Conservation (phyloP, 2,797 vertebrate species). For the Smutsia gigantea region DNA sequence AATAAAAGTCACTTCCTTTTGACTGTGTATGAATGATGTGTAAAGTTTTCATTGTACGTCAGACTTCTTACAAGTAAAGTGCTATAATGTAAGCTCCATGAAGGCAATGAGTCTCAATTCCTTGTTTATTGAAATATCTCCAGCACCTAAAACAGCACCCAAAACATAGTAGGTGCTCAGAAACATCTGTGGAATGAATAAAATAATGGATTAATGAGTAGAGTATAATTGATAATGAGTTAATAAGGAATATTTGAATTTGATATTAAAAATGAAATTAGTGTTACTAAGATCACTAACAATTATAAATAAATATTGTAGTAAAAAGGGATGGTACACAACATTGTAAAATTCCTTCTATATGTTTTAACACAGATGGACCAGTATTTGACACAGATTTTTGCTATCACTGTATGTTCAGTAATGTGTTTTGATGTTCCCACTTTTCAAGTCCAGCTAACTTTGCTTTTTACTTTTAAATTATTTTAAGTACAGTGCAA, state of each 20-base stretch:
- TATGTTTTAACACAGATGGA: neutral
- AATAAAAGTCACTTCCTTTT: neutral
- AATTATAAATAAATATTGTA: neutral
- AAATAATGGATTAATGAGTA: neutral
- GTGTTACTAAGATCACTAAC: neutral
- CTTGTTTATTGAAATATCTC: neutral
- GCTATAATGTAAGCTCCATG: neutral
- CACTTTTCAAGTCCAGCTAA: neutral
- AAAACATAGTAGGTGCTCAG: neutral
- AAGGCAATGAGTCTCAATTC: neutral
- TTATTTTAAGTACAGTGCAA: neutral
- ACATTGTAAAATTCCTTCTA: neutral
- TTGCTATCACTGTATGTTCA: neutral
- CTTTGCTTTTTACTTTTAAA: neutral
- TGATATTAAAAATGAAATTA: neutral
- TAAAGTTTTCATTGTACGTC: neutral
- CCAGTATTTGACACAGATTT: neutral
- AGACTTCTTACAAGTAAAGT: neutral
- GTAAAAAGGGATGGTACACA: neutral
- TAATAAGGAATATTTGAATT: neutral
- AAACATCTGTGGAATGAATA: neutral
- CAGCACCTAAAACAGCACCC: neutral
- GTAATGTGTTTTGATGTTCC: neutral
- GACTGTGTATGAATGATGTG: neutral
- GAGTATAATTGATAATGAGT: neutral